Percentiles rank a stretch among this genome's conserved stretches.
Conservation (phyloP, 1,140 invertebrate genomes). For the Phymastichus coffea region DNA sequence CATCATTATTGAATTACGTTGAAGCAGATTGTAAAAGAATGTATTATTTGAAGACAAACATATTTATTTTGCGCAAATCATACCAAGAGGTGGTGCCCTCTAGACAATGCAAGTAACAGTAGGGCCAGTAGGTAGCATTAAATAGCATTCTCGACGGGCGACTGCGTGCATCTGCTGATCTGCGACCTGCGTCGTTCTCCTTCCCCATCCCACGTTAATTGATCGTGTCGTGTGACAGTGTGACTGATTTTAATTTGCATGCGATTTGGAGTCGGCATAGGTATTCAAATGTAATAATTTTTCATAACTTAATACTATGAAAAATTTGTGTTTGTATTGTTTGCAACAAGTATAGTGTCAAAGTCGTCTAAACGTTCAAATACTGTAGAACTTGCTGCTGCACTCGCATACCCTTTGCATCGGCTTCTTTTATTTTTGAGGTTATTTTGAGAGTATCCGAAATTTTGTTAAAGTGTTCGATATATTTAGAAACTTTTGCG, state of each 20-base stretch:
- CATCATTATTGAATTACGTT: too few relatives aligned
- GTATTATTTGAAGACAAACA: too few relatives aligned
- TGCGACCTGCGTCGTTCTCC: constrained; percentile 13
- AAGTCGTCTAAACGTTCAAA: too few relatives aligned
- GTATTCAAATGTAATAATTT: background rate
- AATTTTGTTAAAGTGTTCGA: background rate
- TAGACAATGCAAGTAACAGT: too few relatives aligned
- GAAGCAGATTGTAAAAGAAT: too few relatives aligned
- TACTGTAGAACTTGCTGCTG: too few relatives aligned
- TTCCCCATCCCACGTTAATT: constrained; percentile 22
- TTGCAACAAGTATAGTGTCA: too few relatives aligned
- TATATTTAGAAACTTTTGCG: too few relatives aligned
- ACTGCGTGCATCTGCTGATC: background rate
- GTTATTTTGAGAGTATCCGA: constrained; percentile 14
- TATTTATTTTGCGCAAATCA: too few relatives aligned
- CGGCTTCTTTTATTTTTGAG: constrained; percentile 13
- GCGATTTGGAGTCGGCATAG: constrained; percentile 21
- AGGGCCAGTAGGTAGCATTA: too few relatives aligned
- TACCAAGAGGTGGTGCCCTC: background rate
- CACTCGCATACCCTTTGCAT: background rate
- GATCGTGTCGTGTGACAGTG: background rate
- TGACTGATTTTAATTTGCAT: constrained; percentile 13
- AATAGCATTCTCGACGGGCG: too few relatives aligned
- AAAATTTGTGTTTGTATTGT: background rate
- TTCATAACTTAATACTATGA: background rate